Evolutionary conservation across 53 echinoderm and acorn worm genomes (phyloP).

Genomic region (Mesocentrotus franciscanus): DNA sequence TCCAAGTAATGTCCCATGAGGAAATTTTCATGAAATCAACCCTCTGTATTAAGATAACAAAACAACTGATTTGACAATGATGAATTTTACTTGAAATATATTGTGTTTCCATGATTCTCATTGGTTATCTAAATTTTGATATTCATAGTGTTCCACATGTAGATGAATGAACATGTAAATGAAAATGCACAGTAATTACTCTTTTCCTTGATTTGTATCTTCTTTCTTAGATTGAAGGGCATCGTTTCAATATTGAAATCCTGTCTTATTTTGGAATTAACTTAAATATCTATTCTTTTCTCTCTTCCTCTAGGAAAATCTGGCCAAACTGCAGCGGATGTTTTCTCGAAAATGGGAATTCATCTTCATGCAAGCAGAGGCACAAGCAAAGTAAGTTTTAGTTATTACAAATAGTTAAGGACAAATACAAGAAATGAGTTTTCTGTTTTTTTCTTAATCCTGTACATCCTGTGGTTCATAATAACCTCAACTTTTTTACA

Average conservation of each 20-base stretch:
- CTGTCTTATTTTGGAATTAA: background rate
- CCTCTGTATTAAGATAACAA: background rate
- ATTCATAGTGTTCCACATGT: background rate
- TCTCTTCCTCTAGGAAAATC: slow-evolving; percentile 84
- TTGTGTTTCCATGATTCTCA: background rate
- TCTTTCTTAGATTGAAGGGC: background rate
- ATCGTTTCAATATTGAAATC: background rate
- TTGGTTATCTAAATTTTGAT: background rate
- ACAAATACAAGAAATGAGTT: too few species aligned
- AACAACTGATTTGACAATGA: background rate
- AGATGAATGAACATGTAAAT: background rate
- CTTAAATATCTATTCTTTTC: background rate
- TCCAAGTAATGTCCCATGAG: too few species aligned
- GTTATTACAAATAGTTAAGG: background rate
- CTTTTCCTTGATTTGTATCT: background rate
- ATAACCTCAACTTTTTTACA: too few species aligned
- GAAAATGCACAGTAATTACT: background rate
- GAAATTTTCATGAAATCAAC: too few species aligned
- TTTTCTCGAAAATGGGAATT: slow-evolving; percentile 99
- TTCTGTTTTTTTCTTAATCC: too few species aligned
- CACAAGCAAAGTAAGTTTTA: slow-evolving; percentile 96
- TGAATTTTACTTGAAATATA: background rate
- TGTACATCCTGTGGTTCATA: too few species aligned
- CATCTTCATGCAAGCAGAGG: slow-evolving; percentile 99
- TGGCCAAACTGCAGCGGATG: slow-evolving; percentile 98